Conservation (phyloP, 2,797 vertebrate genomes). For the Caiman crocodilus region DNA sequence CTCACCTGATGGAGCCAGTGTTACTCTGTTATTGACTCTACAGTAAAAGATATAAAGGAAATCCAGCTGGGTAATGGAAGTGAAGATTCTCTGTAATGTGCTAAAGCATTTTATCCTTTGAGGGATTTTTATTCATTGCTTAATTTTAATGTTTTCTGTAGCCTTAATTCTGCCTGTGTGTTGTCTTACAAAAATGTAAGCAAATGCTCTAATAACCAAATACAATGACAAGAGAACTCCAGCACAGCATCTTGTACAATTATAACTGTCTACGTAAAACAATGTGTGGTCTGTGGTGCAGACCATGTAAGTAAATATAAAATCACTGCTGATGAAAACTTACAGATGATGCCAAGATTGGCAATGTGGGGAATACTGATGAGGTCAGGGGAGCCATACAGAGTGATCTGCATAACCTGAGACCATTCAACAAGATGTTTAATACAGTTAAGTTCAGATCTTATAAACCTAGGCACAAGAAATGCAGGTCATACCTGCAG, state of each 20-base stretch:
- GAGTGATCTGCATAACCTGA: neutral
- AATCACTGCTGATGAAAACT: neutral
- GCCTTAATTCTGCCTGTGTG: constrained; percentile 11
- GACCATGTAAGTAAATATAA: neutral
- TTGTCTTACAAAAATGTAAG: constrained; percentile 18
- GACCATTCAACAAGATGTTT: neutral
- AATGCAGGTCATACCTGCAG: neutral
- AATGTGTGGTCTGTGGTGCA: neutral
- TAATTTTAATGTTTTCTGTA: constrained; percentile 28
- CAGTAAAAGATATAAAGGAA: neutral
- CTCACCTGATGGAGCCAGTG: neutral
- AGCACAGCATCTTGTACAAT: neutral
- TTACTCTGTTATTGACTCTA: neutral
- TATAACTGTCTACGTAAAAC: neutral
- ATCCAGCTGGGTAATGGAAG: neutral
- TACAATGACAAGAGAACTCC: neutral
- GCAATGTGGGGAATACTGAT: neutral
- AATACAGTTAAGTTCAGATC: neutral
- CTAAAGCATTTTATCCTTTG: constrained; percentile 13
- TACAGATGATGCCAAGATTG: neutral
- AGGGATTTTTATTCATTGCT: neutral
- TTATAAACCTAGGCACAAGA: neutral
- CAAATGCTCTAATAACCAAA: constrained; percentile 34
- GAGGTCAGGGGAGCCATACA: accelerated
- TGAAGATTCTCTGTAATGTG: neutral